A percentile compares a stretch with the other conserved stretches of the same genome.
These are phyloP conservation scores for Drosophila sucinea DNA, from an alignment of 1,140 invertebrate genomes.

Conservation along the genomic window DNA sequence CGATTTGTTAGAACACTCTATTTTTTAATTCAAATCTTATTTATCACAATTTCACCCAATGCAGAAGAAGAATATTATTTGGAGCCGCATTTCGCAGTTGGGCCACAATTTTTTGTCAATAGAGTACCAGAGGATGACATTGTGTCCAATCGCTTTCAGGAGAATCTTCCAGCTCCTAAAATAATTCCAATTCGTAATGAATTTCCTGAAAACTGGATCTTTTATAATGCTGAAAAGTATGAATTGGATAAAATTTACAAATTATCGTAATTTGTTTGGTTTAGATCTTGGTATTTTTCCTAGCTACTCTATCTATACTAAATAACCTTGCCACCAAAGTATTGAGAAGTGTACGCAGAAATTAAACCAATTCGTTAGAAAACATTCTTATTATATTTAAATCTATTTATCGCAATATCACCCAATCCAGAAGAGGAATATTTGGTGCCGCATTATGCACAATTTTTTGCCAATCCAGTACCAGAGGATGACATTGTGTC, in stretches of 20 bases:
- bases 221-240: conserved; percentile 12
- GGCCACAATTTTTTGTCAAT: not conserved
- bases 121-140: not conserved
- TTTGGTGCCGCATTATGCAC: not conserved
- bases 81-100: not conserved
- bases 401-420: too few species aligned
- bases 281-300: not conserved
- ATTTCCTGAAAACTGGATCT: conserved; percentile 17
- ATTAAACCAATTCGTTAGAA: too few species aligned
- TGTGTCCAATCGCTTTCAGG: not conserved
- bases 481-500: not conserved
- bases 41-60: too few species aligned
- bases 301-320: not conserved
- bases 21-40: too few species aligned
- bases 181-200: not conserved
- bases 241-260: too few species aligned
- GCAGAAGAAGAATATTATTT: too few species aligned
- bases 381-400: too few species aligned
- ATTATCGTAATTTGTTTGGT: not conserved
- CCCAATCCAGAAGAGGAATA: too few species aligned
- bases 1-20: too few species aligned
- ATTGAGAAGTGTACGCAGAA: too few species aligned
- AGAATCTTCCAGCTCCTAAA: not conserved
- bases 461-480: not conserved
- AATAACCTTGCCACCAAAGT: not conserved